Conservation (phyloP, 2,797 vertebrate species). For the Taenioides sp. region DNA sequence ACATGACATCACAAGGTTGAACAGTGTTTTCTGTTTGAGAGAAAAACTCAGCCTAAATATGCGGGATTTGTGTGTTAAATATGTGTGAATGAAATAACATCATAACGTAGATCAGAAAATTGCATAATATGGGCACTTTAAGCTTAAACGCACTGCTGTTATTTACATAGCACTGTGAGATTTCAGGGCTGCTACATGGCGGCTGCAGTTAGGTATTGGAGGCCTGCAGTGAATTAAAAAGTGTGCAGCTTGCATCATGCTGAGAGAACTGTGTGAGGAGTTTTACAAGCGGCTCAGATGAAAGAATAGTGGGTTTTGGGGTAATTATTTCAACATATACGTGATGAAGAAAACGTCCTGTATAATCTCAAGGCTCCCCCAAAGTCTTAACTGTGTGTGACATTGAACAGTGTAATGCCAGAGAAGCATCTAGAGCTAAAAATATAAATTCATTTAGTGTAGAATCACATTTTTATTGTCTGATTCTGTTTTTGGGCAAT, state of each 20-base stretch:
- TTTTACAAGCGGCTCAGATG: slow-evolving; percentile 41
- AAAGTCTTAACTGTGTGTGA: slow-evolving; percentile 31
- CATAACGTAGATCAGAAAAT: no score
- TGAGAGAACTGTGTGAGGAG: slow-evolving; percentile 38
- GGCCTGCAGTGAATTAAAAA: slow-evolving; percentile 39
- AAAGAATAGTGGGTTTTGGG: slow-evolving; percentile 51
- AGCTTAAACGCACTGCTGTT: neutral
- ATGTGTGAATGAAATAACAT: no score
- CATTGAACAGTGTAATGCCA: slow-evolving; percentile 18
- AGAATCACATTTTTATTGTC: neutral
- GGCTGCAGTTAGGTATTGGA: slow-evolving; percentile 20
- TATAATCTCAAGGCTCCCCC: slow-evolving; percentile 37
- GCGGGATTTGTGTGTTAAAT: no score
- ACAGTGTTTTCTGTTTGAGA: no score
- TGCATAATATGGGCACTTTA: no score
- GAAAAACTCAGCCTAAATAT: no score
- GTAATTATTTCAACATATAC: slow-evolving; percentile 58
- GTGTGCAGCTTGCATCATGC: slow-evolving; percentile 48
- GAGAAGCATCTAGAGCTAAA: neutral
- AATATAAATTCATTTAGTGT: neutral
- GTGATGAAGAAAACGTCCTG: slow-evolving; percentile 50
- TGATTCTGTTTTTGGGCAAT: neutral
- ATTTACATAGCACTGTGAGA: neutral
- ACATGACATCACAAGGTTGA: no score
- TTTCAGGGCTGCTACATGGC: slow-evolving; percentile 19